Percentiles rank a stretch among this genome's conserved stretches.
These are phyloP conservation scores for Mesorhabditis sp. DNA, from an alignment of 2,888 invertebrate genomes.

Conservation along the genomic window DNA sequence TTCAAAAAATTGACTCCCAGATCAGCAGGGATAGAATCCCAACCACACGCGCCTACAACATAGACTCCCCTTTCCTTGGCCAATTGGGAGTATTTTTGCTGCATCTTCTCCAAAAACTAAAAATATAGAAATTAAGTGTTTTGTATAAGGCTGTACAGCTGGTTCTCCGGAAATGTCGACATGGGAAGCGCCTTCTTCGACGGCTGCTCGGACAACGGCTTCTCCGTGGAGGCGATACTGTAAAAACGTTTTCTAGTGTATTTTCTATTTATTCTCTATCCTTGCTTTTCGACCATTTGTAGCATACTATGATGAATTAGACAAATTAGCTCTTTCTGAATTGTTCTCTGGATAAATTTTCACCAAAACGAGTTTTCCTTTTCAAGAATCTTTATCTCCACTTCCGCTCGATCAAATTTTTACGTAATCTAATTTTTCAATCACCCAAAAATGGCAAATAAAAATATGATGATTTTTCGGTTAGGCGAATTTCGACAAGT, in stretches of 20 bases:
- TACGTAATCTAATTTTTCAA: too few relatives aligned
- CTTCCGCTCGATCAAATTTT: too few relatives aligned
- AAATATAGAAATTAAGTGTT: constrained; percentile 10
- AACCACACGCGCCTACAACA: constrained; percentile 68
- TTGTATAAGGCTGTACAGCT: constrained; percentile 57
- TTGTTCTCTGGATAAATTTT: neutral
- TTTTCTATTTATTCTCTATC: too few relatives aligned
- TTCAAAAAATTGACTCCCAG: constrained; percentile 73
- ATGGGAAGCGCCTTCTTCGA: constrained; percentile 77
- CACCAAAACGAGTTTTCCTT: neutral
- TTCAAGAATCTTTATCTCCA: too few relatives aligned
- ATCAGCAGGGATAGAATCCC: constrained; percentile 88
- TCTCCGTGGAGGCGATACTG: constrained; percentile 76
- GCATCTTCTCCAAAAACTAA: constrained; percentile 78
- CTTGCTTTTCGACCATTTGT: too few relatives aligned
- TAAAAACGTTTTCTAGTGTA: constrained; percentile 11
- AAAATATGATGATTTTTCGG: too few relatives aligned
- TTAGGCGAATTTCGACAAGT: too few relatives aligned
- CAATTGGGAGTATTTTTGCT: constrained; percentile 72
- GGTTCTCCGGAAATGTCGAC: constrained; percentile 92
- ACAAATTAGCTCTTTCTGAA: constrained; percentile 3
- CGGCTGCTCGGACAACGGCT: constrained; percentile 80
- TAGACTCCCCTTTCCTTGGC: constrained; percentile 68
- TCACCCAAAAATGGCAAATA: too few relatives aligned
- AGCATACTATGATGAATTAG: neutral